A percentile compares a stretch with the other conserved stretches of the same genome.
Conservation (phyloP, 1,140 invertebrate species). For the Heterodera schachtii region DNA sequence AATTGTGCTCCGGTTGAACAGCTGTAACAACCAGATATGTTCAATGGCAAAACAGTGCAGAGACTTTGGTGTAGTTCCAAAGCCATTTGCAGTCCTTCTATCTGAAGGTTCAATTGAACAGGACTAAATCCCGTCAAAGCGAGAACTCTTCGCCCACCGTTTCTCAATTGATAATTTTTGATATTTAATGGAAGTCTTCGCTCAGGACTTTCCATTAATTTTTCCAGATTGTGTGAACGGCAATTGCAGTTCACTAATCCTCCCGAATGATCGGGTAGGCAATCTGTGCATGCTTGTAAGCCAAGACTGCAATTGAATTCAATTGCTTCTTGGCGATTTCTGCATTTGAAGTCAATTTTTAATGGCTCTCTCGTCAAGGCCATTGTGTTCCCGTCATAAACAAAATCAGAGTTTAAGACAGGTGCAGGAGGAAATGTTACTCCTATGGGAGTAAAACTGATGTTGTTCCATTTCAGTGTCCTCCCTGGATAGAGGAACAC, state of each 20-base stretch:
- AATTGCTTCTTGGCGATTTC: background rate
- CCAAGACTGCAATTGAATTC: background rate
- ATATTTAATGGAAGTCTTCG: background rate
- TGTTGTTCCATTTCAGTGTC: background rate
- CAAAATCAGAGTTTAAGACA: background rate
- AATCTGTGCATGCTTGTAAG: background rate
- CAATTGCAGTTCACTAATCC: conserved; percentile 3
- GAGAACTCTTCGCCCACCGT: background rate
- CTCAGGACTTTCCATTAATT: background rate
- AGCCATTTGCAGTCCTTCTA: background rate
- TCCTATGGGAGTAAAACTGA: background rate
- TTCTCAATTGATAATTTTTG: background rate
- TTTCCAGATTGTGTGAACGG: background rate
- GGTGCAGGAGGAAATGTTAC: background rate
- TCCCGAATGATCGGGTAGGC: background rate
- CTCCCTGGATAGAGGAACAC: background rate
- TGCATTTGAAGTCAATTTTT: background rate
- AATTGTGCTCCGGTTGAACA: conserved; percentile 7
- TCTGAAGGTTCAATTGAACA: background rate
- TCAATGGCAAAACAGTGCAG: background rate
- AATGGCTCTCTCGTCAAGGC: background rate
- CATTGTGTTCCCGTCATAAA: background rate
- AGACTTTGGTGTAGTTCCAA: background rate
- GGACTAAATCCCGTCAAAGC: background rate
- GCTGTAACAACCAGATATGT: background rate